A percentile compares a stretch with the other conserved stretches of the same genome.
Conservation (phyloP, 1,140 invertebrate species). For the Aphelenchoides avenae region DNA sequence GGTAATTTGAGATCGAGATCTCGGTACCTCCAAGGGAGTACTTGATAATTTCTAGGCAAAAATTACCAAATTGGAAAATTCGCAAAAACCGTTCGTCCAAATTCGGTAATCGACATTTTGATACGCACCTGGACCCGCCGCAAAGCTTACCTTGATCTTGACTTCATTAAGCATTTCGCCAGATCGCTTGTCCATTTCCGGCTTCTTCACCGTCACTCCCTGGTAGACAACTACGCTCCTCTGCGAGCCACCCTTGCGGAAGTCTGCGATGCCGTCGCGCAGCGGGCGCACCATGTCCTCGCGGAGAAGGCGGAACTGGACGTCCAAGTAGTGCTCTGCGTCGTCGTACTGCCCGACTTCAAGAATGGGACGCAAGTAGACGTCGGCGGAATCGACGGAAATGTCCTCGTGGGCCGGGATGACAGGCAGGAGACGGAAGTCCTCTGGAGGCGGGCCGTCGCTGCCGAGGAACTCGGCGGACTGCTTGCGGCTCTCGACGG, state of each 20-base stretch:
- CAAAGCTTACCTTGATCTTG: conserved; percentile 5
- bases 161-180: conserved; percentile 16
- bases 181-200: conserved; percentile 9
- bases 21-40: too few species aligned
- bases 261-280: conserved; percentile 59
- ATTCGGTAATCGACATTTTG: too few species aligned
- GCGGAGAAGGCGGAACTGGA: conserved; percentile 71
- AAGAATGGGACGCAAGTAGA: conserved; percentile 66
- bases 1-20: too few species aligned
- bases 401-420: conserved; percentile 56
- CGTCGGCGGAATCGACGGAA: neutral
- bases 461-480: conserved; percentile 19
- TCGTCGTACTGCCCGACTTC: conserved; percentile 66
- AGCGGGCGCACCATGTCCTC: conserved; percentile 68
- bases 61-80: too few species aligned
- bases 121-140: too few species aligned
- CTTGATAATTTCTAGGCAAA: too few species aligned
- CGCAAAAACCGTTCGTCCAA: too few species aligned
- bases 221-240: conserved; percentile 6
- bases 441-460: conserved; percentile 46
- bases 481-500: too few species aligned
- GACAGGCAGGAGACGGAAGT: conserved; percentile 58
- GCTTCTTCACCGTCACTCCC: conserved; percentile 2
- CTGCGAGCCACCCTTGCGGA: conserved; percentile 15
- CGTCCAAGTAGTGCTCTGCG: conserved; percentile 72